phyloP scores from a whole-genome alignment of 2,888 invertebrate species.

The Flexamia atlantica region DNA sequence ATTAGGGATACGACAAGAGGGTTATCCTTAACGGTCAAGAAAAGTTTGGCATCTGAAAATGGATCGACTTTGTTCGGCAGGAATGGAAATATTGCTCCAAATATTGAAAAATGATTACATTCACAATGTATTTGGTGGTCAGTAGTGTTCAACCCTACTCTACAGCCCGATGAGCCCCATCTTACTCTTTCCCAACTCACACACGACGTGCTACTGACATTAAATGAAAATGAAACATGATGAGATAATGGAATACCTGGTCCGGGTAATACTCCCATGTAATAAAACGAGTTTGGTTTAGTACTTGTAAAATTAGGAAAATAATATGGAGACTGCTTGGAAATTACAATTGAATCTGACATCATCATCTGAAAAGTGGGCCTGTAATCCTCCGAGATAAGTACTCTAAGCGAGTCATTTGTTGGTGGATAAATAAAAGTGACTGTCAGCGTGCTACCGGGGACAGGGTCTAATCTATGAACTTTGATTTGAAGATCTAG shows the following conservation, averaged over 20 bases:
- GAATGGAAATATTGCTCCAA: constrained; percentile 9
- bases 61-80: constrained; percentile 65
- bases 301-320: background rate
- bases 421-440: background rate
- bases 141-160: background rate
- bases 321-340: background rate
- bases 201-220: background rate
- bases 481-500: background rate
- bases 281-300: background rate
- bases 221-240: background rate
- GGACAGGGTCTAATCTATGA: background rate
- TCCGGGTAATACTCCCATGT: background rate
- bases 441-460: background rate
- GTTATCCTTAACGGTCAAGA: constrained; percentile 67
- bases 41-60: constrained; percentile 65
- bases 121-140: background rate
- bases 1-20: constrained; percentile 66
- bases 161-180: background rate
- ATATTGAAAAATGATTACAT: background rate
- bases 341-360: background rate
- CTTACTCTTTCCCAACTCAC: background rate
- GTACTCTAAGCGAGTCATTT: background rate
- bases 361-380: background rate
- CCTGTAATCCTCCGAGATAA: background rate
- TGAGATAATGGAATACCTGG: background rate